Evolutionary conservation across 2,888 invertebrate species (phyloP).

Genomic region (Caenorhabditis zanzibari): DNA sequence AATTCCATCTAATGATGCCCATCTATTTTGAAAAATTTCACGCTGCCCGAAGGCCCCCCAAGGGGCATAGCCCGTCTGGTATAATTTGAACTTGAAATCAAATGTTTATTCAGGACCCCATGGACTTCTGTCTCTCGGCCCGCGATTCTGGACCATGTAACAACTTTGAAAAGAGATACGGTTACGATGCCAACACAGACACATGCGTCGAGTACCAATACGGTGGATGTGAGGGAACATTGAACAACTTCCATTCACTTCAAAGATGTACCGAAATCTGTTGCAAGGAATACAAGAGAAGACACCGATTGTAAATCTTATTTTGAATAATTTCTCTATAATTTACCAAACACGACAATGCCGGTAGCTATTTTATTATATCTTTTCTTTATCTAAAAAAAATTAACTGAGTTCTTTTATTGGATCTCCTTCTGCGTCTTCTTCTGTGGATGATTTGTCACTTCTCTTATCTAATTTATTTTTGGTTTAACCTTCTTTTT

Average conservation of each 20-base stretch:
- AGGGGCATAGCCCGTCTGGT: too few relatives aligned
- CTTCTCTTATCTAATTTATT: neutral
- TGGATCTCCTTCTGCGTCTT: constrained; percentile 59
- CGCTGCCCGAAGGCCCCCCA: too few relatives aligned
- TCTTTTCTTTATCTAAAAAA: constrained; percentile 25
- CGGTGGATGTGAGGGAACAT: constrained; percentile 82
- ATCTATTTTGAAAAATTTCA: too few relatives aligned
- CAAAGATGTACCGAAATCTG: constrained; percentile 82
- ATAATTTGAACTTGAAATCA: too few relatives aligned
- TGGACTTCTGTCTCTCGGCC: constrained; percentile 81
- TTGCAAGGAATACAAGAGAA: constrained; percentile 81
- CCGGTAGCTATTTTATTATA: constrained; percentile 46
- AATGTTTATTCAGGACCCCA: constrained; percentile 81
- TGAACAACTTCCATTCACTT: constrained; percentile 81
- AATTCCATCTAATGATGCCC: too few relatives aligned
- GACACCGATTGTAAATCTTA: constrained; percentile 64
- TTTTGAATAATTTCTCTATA: constrained; percentile 12
- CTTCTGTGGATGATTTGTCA: constrained; percentile 52
- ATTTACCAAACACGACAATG: constrained; percentile 34
- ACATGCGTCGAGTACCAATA: constrained; percentile 81
- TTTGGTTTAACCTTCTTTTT: constrained; percentile 11
- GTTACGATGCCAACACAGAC: constrained; percentile 80
- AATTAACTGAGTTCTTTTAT: constrained; percentile 50
- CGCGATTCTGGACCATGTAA: constrained; percentile 81
- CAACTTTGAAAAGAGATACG: constrained; percentile 75